Base-by-base conservation (phyloP, 2,113 vertebrate species). In the Odobenus rosmarus region DNA sequence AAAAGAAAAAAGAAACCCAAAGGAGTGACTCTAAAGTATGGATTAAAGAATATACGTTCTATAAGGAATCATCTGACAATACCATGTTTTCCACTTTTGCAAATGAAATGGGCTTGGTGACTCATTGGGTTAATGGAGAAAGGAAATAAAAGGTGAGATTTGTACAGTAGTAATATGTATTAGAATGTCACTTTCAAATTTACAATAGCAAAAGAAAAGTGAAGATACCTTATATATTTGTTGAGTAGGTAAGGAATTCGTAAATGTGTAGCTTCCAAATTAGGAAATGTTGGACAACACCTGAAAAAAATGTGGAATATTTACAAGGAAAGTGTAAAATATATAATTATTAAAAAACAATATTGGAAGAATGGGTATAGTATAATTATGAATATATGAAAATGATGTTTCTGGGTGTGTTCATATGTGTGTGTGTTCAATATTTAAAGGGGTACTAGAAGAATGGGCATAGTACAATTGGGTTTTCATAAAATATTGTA, bases 31-130 rank as follows among this genome's bases (percentile, higher is more conserved):
- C 72, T 10, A 1, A 72, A 84, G 36, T 31, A 51, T 67, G 87
- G 19, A 81, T 24, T 77, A 77, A 77, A 85, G 23, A 97, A 92
- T 95, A 97, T n/a, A 42, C 1, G 57, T 1, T 96, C 93, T 74
- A 67, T 46, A 23, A 94, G 9, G 51, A 46, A 79, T 95, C 36
- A 80, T 88, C 21, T 93, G 95, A 93, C 21, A 39, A 69, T 81
- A 87, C 3, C 53, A 71, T 87, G 36, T 69, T 90, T 87, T 88
- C 67, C 69, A 90, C 4, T 62, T 80, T 95, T 88, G 39, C 89
- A 96, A 96, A 83, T 57, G 0, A 3, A 49, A 59, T 97, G 74
- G 36, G 21, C 61, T 81, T 86, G 31, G 67, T 23, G 11, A 28
- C 46, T 24, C n/a, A 69, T 59, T 76, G 36, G 62, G 42, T 97